Evolutionary conservation across 2,888 invertebrate genomes (phyloP).

Genomic region (Autographa pulchrina): DNA sequence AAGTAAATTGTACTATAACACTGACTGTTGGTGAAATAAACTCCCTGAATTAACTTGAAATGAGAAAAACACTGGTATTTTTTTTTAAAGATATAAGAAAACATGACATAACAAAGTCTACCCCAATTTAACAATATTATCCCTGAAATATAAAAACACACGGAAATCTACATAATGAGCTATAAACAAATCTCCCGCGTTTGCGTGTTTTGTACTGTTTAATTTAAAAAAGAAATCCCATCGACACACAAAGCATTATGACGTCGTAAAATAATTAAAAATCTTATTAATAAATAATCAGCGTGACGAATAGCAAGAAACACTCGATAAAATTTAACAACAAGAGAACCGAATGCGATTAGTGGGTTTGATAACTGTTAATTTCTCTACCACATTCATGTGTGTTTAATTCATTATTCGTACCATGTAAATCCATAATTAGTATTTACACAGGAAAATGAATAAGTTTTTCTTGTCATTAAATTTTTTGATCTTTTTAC

Average conservation of each 20-base stretch:
- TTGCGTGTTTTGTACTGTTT: no score
- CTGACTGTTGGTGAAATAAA: no score
- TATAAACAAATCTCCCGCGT: no score
- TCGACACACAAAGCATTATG: not conserved
- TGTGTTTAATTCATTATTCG: not conserved
- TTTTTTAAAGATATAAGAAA: no score
- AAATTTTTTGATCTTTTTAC: constrained; percentile 43
- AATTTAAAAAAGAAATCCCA: no score
- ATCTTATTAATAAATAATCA: not conserved
- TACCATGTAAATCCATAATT: not conserved
- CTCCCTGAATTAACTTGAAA: no score
- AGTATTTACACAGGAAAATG: constrained; percentile 20
- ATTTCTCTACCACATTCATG: constrained; percentile 3
- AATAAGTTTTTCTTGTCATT: constrained; percentile 18
- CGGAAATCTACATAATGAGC: no score
- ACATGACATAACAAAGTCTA: no score
- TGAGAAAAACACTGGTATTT: no score
- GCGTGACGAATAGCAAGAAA: constrained; percentile 13
- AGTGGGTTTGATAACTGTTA: constrained; percentile 15
- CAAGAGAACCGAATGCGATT: constrained; percentile 20
- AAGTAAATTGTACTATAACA: no score
- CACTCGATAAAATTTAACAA: constrained; percentile 33
- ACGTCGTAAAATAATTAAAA: not conserved
- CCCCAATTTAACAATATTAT: no score
- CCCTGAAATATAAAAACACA: no score